Evolutionary conservation across 2,888 invertebrate genomes (phyloP), one percentile per base, ranked within the genome.

Genomic region (Amiota mariae): DNA sequence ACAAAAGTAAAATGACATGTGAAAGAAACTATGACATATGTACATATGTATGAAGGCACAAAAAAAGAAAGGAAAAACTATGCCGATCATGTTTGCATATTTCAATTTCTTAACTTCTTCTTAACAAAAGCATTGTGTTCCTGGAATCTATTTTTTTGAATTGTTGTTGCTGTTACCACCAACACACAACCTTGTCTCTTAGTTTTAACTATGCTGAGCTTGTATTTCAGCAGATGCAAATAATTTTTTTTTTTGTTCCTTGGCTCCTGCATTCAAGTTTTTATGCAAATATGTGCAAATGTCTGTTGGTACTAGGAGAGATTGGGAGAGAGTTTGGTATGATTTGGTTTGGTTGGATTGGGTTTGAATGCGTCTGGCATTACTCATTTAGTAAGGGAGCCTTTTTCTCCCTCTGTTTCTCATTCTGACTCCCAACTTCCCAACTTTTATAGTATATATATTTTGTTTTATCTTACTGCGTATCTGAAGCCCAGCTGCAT

Each of bases 231-330:
- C 59, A 59, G 59, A 15, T 66, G 67, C 6, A 46, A 36, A 20
- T 8, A 57, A 51, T 54, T 46, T 13, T 72, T 48, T n/a, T 72
- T 72, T 68, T 54, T 70, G 51, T 70, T 72, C 18, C 66, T 64
- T 46, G 54, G 8, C 61, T 18, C 57, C 18, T 20, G 9, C 12
- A 2, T n/a, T 49, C 46, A 51, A 68, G 67, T 68, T 68, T 36
- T 54, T 68, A 68, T 54, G 67, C 67, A 68, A 68, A 68, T 68
- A 68, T 68, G 67, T 54, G 54, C 54, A 68, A 68, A 68, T 68
- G 67, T 68, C n/a, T 51, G 54, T 59, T 12, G 20, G 46, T 4
- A 36, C 8, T 2, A 46, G 46, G 36, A 36, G 36, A 63, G 10
- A 15, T 2, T 2, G 57, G 3, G 13, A 36, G 36, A 6, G 36